Evolutionary conservation across 2,797 vertebrate species (phyloP), one percentile per base, ranked within the genome.

Genomic region (Brotogeris chrysoptera): DNA sequence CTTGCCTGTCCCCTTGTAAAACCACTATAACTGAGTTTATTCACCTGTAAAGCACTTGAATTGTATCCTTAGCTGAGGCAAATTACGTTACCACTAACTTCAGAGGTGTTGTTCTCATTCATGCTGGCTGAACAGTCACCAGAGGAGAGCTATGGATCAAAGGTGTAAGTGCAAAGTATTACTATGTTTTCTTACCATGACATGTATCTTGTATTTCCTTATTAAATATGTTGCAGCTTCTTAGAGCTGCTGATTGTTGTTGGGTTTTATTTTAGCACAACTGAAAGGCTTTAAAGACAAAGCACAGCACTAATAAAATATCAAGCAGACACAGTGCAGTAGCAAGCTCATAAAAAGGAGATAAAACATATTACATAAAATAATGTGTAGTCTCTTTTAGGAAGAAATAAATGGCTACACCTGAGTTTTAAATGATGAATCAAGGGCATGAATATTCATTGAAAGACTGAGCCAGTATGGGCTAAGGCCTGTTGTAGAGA

Each of bases 351-450:
- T 86, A 91, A 79, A 95, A 95, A 79, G 73, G 86, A 96, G 79
- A 88, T 95, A 82, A 92, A 96, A 63, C 73, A 81, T 69, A 76
- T 95, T 84, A 72, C 44, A 52, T 89, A 86, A 92, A 89, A 80
- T 77, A 85, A 27, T 0, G 0, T 63, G 60, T 87, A 59, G 60
- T 88, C 91, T 72, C 16, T 79, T 72, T 79, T 86, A 60, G 5
- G 2, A 77, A 85, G 49, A 93, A 96, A 63, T 59, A 95, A 90
- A 66, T 70, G 36, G n/a, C 53, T 77, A 65, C 55, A 63, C 36
- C 46, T 53, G 46, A 69, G 70, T 94, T 94, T 89, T 86, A 86
- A 88, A 74, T 80, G 64, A 59, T 78, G 28, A 78, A 41, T 93
- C n/a, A 61, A 86, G 50, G 82, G 4, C 39, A 23, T 85, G 34